These are phyloP conservation scores for Theocolax elegans DNA, from an alignment of 1,140 invertebrate species.

Conservation along the genomic window DNA sequence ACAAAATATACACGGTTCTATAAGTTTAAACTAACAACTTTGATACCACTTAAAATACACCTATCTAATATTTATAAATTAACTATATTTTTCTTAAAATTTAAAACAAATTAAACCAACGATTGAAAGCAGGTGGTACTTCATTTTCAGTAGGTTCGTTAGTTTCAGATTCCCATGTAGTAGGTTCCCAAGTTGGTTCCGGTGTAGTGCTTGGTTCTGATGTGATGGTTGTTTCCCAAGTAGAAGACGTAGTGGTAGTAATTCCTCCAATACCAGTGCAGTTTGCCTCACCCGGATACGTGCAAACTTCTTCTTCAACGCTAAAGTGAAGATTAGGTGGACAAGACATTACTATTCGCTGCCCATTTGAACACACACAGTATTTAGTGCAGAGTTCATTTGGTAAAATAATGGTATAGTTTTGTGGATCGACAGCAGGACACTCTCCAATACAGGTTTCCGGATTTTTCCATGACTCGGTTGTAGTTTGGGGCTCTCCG, in stretches of 20 bases:
- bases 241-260: neutral
- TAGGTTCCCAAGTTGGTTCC: neutral
- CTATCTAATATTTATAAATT: too few relatives aligned
- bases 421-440: neutral
- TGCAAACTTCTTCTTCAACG: constrained; percentile 2
- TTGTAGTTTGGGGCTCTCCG: neutral
- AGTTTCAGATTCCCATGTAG: too few relatives aligned
- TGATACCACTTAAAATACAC: too few relatives aligned
- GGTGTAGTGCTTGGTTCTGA: too few relatives aligned
- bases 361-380: constrained; percentile 6
- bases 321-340: neutral
- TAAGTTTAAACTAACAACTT: too few relatives aligned
- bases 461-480: constrained; percentile 1
- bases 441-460: constrained; percentile 19
- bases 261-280: constrained; percentile 26
- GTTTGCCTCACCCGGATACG: neutral
- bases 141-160: neutral
- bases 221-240: too few relatives aligned
- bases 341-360: neutral
- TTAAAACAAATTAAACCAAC: constrained; percentile 5
- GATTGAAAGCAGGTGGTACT: neutral
- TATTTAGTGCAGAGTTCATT: constrained; percentile 12
- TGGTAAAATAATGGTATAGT: neutral
- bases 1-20: too few relatives aligned
- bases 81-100: too few relatives aligned